Conservation (phyloP, 2,888 invertebrate genomes). For the Salticus scenicus region DNA sequence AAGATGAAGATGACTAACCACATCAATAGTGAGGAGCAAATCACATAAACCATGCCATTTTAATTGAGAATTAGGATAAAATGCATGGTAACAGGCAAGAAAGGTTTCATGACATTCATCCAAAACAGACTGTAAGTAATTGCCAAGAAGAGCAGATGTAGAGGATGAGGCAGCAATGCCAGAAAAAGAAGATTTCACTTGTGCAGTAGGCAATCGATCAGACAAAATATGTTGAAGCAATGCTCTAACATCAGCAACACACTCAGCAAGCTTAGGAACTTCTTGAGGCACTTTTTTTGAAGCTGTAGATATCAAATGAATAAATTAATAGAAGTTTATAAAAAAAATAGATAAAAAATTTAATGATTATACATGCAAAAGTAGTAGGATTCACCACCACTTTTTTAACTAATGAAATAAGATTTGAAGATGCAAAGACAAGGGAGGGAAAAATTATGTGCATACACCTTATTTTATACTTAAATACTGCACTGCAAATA, state of each 20-base stretch:
- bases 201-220: constrained; percentile 78
- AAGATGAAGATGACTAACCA: constrained; percentile 46
- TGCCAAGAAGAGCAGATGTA: constrained; percentile 59
- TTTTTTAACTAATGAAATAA: too few relatives aligned
- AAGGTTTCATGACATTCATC: constrained; percentile 94
- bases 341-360: too few relatives aligned
- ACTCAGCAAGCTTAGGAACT: constrained; percentile 87
- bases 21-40: constrained; percentile 78
- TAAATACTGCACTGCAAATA: too few relatives aligned
- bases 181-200: constrained; percentile 73
- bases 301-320: constrained; percentile 58
- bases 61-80: constrained; percentile 93
- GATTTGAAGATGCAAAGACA: too few relatives aligned
- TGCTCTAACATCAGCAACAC: constrained; percentile 88
- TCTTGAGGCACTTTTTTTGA: constrained; percentile 78
- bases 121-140: constrained; percentile 78
- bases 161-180: constrained; percentile 42
- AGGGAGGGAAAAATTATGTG: too few relatives aligned
- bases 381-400: too few relatives aligned
- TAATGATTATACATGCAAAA: too few relatives aligned
- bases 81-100: constrained; percentile 94
- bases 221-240: constrained; percentile 88
- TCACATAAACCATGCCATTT: constrained; percentile 96
- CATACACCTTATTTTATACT: too few relatives aligned
- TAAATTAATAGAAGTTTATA: too few relatives aligned